A percentile compares a stretch with the other conserved stretches of the same genome.
phyloP scores from a whole-genome alignment of 2,797 vertebrate species.

The Lacerta viridis region DNA sequence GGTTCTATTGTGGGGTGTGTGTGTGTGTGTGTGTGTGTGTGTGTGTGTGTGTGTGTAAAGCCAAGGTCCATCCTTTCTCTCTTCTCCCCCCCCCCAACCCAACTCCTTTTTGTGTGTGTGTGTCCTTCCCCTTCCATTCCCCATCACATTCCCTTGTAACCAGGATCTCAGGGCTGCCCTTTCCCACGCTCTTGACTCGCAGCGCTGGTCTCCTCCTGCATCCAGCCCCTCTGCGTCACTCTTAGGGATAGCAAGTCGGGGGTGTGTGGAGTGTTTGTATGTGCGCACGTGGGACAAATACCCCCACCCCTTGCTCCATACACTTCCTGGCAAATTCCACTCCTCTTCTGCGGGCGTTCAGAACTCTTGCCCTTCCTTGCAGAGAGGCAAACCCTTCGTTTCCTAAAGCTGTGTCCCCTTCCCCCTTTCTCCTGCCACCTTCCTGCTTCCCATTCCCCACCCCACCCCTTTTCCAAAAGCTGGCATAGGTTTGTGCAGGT shows the following conservation, averaged over 20 bases:
- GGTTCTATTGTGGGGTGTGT: too few relatives aligned
- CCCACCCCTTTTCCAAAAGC: not conserved
- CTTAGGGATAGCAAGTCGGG: not conserved
- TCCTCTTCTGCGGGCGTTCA: not conserved
- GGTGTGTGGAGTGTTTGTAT: not conserved
- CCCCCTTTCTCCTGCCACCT: not conserved
- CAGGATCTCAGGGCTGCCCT: constrained; percentile 67
- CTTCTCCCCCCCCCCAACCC: not conserved
- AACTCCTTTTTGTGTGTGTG: not conserved
- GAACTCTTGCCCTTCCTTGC: too few relatives aligned
- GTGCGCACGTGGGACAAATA: not conserved
- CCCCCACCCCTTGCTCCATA: not conserved
- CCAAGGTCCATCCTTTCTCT: too few relatives aligned
- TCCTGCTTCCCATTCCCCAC: not conserved
- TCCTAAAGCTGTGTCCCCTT: not conserved
- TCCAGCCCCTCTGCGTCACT: constrained; percentile 36
- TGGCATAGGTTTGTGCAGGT: not conserved
- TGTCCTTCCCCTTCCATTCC: constrained; percentile 6
- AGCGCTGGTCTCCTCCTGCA: not conserved
- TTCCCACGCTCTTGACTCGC: constrained; percentile 73
- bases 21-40: too few relatives aligned
- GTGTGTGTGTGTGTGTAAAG: too few relatives aligned
- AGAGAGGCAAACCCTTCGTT: not conserved
- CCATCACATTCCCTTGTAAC: constrained; percentile 65
- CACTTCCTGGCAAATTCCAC: not conserved